Base-by-base conservation (phyloP, 2,888 invertebrate species). In the Dynastes tityus region DNA sequence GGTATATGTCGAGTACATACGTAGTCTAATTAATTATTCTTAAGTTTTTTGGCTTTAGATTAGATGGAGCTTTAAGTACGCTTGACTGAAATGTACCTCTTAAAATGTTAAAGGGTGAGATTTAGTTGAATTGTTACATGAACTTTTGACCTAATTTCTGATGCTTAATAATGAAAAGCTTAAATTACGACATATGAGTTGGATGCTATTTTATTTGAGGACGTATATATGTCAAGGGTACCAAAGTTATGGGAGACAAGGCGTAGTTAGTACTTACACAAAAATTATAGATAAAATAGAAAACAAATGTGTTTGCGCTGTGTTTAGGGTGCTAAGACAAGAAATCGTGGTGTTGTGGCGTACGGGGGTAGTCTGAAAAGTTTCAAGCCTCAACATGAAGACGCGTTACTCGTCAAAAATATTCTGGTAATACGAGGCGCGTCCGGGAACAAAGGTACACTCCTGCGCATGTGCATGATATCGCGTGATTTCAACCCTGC, bases 81-180 rank as follows among this genome's bases (percentile, higher is more conserved):
- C 5, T 55, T 16, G 13, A 2, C 55, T n/a, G 5, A 32, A 29
- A 11, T 63, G 0, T 63, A 32, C 27, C 27, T 63, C 11, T 13
- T 13, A 32, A 63, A 29, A 32, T 9, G 1, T 29, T 11, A 63
- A 29, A 9, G 27, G 11, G 4, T 63, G 63, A 63, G 16, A 22
- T 55, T 53, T 55, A 63, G 13, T 32, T 29, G 5, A 63, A 13
- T 32, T 11, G 63, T 9, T 63, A 3, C 29, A 63, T 32, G 29
- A 63, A 63, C 29, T 63, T 27, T 27, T 63, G 63, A 63, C 63
- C 63, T 32, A 63, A 32, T 63, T 63, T 32, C 63, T 13, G 32
- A 61, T 22, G 29, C 22, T 27, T 29, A 22, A 27, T 27, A 16
- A 11, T 8, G 27, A 61, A 11, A 0, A 63, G 32, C 29, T 32